phyloP scores from a whole-genome alignment of 1,140 invertebrate genomes.

The Lithobius niger region DNA sequence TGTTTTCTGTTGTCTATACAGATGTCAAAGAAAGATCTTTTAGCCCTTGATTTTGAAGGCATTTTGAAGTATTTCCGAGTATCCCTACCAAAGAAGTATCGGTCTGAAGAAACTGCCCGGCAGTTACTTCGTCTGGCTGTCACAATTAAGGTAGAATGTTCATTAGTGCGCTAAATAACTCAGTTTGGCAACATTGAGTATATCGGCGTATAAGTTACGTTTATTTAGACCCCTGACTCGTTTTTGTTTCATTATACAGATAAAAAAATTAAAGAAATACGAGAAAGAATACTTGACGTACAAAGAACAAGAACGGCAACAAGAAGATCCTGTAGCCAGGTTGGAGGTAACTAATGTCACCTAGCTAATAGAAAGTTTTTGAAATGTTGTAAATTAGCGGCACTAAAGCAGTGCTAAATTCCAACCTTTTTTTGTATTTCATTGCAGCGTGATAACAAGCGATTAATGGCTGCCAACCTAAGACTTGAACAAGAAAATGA shows the following conservation, averaged over 20 bases:
- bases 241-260: constrained; percentile 23
- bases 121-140: constrained; percentile 81
- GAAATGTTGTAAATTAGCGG: not conserved
- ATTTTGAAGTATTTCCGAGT: constrained; percentile 86
- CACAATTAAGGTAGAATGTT: constrained; percentile 56
- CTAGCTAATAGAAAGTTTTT: too few species aligned
- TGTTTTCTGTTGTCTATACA: constrained; percentile 29
- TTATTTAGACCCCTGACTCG: not conserved
- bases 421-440: not conserved
- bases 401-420: not conserved
- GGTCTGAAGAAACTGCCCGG: constrained; percentile 73
- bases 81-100: constrained; percentile 87
- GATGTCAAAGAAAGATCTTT: constrained; percentile 79
- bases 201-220: not conserved
- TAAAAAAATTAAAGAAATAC: constrained; percentile 87
- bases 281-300: constrained; percentile 77
- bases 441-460: constrained; percentile 39
- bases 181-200: too few species aligned
- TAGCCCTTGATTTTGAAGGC: constrained; percentile 91
- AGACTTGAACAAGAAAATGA: constrained; percentile 51
- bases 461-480: constrained; percentile 36
- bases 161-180: constrained; percentile 1
- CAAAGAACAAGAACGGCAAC: constrained; percentile 47
- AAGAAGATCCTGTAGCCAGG: constrained; percentile 43
- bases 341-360: too few species aligned